phyloP scores from a whole-genome alignment of 2,888 invertebrate species.

The Podotricha telesiphe region DNA sequence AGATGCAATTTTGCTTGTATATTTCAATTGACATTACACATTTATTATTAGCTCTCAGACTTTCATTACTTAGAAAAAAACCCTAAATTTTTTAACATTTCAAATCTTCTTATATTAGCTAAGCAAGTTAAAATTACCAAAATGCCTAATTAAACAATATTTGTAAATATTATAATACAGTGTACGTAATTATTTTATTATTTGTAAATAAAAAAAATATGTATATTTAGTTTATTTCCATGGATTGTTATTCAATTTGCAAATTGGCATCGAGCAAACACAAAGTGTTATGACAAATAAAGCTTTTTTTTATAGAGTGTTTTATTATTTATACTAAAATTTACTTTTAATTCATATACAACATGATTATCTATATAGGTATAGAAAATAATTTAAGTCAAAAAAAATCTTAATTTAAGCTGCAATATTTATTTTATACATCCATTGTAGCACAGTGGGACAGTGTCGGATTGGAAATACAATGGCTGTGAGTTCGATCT shows the following conservation, averaged over 20 bases:
- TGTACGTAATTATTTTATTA: conserved; percentile 42
- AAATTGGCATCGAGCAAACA: conserved; percentile 51
- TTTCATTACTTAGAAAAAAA: neutral
- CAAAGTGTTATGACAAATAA: conserved; percentile 77
- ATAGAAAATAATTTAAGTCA: too few species aligned
- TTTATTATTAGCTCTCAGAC: neutral
- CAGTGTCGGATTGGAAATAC: too few species aligned
- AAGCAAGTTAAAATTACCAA: conserved; percentile 12
- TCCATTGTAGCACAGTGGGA: too few species aligned
- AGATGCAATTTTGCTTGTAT: too few species aligned
- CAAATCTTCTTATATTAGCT: neutral
- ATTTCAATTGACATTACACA: neutral
- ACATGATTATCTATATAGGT: too few species aligned
- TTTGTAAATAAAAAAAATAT: conserved; percentile 51
- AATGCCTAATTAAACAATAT: conserved; percentile 29
- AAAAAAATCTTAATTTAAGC: too few species aligned
- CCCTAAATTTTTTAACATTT: neutral
- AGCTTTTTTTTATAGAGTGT: conserved; percentile 68
- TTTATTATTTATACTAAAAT: conserved; percentile 47
- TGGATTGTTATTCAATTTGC: conserved; percentile 48
- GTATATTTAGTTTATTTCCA: conserved; percentile 46
- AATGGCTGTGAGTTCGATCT: too few species aligned
- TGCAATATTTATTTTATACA: too few species aligned
- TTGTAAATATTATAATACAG: conserved; percentile 32
- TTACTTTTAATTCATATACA: too few species aligned